These are phyloP conservation scores for Drosophila malerkotliana DNA, from an alignment of 1,140 invertebrate species.

Conservation along the genomic window DNA sequence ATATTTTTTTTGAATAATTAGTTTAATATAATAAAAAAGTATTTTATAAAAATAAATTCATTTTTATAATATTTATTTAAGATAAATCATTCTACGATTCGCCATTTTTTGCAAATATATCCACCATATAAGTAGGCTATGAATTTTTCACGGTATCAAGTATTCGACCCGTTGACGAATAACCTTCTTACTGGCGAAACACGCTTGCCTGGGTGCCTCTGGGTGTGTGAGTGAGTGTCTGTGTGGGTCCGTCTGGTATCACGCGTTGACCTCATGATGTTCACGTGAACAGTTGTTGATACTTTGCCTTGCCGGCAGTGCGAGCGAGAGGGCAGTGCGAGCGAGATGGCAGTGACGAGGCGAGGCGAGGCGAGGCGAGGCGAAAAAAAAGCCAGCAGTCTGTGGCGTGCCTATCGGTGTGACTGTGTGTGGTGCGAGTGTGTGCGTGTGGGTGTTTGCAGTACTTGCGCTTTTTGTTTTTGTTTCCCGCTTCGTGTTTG, in stretches of 20 bases:
- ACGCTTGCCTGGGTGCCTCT: slow-evolving; percentile 24
- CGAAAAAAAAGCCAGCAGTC: slow-evolving; percentile 46
- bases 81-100: too few relatives aligned
- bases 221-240: slow-evolving; percentile 30
- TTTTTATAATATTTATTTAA: too few relatives aligned
- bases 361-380: slow-evolving; percentile 1
- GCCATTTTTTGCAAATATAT: neutral
- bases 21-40: too few relatives aligned
- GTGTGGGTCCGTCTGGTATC: slow-evolving; percentile 71
- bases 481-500: slow-evolving; percentile 50
- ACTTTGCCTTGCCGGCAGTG: slow-evolving; percentile 40
- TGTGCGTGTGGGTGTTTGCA: slow-evolving; percentile 45
- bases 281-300: slow-evolving; percentile 82
- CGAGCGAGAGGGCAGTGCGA: slow-evolving; percentile 1
- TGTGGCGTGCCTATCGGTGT: slow-evolving; percentile 60
- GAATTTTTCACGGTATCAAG: slow-evolving; percentile 6
- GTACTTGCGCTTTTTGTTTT: slow-evolving; percentile 62
- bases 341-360: slow-evolving; percentile 4
- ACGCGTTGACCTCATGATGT: slow-evolving; percentile 84
- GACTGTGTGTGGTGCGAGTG: neutral
- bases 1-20: too few relatives aligned
- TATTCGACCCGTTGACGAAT: slow-evolving; percentile 3
- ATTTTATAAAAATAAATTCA: too few relatives aligned
- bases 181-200: slow-evolving; percentile 51
- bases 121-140: neutral